These are phyloP conservation scores for Tryphoninae sp. DNA, from an alignment of 2,888 invertebrate species.

Conservation along the genomic window DNA sequence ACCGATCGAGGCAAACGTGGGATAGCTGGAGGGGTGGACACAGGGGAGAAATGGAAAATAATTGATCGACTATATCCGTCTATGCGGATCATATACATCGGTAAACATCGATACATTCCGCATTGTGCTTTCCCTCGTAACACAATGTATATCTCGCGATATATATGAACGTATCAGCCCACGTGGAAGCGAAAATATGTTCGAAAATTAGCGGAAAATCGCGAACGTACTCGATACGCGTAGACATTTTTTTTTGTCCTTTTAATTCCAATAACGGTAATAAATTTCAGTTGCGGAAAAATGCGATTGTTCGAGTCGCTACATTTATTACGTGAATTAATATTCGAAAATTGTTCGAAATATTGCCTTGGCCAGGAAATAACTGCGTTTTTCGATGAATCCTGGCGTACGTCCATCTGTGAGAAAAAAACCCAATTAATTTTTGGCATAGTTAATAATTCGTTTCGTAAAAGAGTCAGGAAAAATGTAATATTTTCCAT, in stretches of 20 bases:
- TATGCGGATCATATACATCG: background rate
- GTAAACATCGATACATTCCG: background rate
- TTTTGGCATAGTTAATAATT: background rate
- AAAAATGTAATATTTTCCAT: too few relatives aligned
- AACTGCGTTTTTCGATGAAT: too few relatives aligned
- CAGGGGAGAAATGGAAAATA: background rate
- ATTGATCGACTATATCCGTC: conserved; percentile 25
- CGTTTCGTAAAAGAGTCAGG: too few relatives aligned
- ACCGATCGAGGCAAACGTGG: background rate
- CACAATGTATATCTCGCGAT: background rate
- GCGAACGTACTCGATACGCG: background rate
- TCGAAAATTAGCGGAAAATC: conserved; percentile 32
- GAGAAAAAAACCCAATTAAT: background rate
- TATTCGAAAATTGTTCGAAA: background rate
- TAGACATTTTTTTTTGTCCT: background rate
- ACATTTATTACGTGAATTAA: background rate
- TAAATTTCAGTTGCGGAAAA: background rate
- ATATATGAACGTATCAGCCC: background rate
- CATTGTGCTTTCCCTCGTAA: background rate
- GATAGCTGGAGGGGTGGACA: background rate
- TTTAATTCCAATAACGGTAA: background rate
- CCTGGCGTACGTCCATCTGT: background rate
- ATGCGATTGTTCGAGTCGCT: background rate
- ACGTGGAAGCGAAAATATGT: background rate
- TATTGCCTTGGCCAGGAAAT: too few relatives aligned